Base-by-base conservation (phyloP, 2,113 vertebrate species). In the Oncorhynchus gorbuscha region DNA sequence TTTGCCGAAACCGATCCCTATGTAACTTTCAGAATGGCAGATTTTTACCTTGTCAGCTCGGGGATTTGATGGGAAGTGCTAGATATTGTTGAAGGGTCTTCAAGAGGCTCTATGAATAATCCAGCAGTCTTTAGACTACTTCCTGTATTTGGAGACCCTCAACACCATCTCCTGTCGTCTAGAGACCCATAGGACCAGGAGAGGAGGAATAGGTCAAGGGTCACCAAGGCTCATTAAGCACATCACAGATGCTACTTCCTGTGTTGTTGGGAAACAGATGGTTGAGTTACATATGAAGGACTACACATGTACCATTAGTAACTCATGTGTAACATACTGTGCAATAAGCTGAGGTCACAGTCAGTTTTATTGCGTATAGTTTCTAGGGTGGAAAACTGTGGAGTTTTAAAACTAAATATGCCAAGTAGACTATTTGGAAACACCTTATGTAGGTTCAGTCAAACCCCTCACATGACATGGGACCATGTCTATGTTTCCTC, bases 21-120 rank as follows among this genome's bases (percentile, higher is more conserved):
- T 45, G 39, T 45, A 45, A 45, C 39, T 45, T 45, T 45, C 9
- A 45, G 39, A 45, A 45, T 0, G 39, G 3, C 39, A 45, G 8
- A 45, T 11, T 2, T 45, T 45, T 12, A 45, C 9, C 8, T 45
- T 45, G 9, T 45, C 39, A 45, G 2, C 39, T 12, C 39, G 2
- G 39, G 9, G 39, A 45, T 45, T 45, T 3, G 39, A 45, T 45
- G 9, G 39, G 9, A 22, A 22, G 3, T 64, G 61, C 9, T 26
- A 64, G n/a, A 12, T 3, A 64, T 24, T 8, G 24, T 64, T 64
- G 9, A 22, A 64, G 7, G 61, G 58, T 66, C 59, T 45, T 66
- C 39, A 71, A 75, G 68, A 66, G 73, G 11, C 13, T 26, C 6
- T 6, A 79, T 45, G 69, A 72, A 75, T 75, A 75, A 71, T 71